A percentile compares a stretch with the other conserved stretches of the same genome.
These are phyloP conservation scores for Nansenia antarctica DNA, from an alignment of 2,113 vertebrate genomes.

Conservation along the genomic window DNA sequence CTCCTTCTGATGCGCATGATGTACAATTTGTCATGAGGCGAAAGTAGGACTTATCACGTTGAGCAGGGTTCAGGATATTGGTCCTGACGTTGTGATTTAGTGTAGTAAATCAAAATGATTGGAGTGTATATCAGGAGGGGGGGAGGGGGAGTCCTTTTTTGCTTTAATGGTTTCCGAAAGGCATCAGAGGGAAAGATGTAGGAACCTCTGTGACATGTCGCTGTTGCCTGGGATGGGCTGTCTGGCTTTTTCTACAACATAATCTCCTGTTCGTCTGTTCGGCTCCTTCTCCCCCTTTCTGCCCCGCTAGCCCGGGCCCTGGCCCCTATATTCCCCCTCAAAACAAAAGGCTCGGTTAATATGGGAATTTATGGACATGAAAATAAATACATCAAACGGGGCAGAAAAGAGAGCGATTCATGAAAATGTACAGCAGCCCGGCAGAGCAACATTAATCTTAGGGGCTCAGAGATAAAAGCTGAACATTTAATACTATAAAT, in stretches of 20 bases:
- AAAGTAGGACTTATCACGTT: slow-evolving; percentile 25
- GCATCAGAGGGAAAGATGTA: neutral
- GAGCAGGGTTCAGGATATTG: slow-evolving; percentile 39
- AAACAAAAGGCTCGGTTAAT: slow-evolving; percentile 47
- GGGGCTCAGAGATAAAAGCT: slow-evolving; percentile 50
- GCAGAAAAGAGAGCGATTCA: slow-evolving; percentile 28
- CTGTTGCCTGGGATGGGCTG: slow-evolving; percentile 3
- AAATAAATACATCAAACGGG: slow-evolving; percentile 55
- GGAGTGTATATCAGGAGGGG: slow-evolving; percentile 28
- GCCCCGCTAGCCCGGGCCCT: slow-evolving; percentile 1
- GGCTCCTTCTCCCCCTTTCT: neutral
- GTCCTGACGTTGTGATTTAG: slow-evolving; percentile 36
- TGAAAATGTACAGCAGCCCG: slow-evolving; percentile 21
- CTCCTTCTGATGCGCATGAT: slow-evolving; percentile 34
- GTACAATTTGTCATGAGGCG: slow-evolving; percentile 47
- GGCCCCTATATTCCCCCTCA: neutral
- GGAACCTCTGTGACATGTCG: slow-evolving; percentile 14
- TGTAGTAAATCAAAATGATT: slow-evolving; percentile 61
- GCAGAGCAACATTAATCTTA: slow-evolving; percentile 38
- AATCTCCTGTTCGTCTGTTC: slow-evolving; percentile 17
- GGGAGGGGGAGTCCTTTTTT: slow-evolving; percentile 15
- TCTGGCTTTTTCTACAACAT: slow-evolving; percentile 31
- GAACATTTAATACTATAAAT: slow-evolving; percentile 45
- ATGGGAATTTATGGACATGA: slow-evolving; percentile 53
- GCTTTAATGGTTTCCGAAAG: slow-evolving; percentile 51